A percentile compares a stretch with the other conserved stretches of the same genome.
Conservation (phyloP, 1,140 invertebrate species). For the Heliothis subflexa region DNA sequence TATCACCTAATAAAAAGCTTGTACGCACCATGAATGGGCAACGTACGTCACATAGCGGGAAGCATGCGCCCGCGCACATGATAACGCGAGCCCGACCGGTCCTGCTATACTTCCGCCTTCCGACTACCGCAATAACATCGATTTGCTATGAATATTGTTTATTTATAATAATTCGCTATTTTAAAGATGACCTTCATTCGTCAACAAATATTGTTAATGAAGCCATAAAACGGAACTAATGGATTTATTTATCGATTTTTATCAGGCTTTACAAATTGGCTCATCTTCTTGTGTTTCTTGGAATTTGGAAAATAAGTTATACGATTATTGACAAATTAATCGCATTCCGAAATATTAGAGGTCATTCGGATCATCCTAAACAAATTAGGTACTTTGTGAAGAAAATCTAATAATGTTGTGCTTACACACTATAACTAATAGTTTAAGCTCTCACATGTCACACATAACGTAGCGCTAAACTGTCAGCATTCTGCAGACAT, state of each 20-base stretch:
- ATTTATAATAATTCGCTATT: slow-evolving; percentile 3
- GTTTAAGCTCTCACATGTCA: slow-evolving; percentile 19
- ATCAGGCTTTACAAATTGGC: no score
- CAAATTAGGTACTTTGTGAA: no score
- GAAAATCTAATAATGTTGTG: neutral
- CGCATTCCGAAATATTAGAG: no score
- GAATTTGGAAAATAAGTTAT: no score
- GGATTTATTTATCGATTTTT: no score
- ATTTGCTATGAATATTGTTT: slow-evolving; percentile 22
- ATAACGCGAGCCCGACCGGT: slow-evolving; percentile 61
- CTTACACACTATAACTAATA: slow-evolving; percentile 8
- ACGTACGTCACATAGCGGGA: slow-evolving; percentile 44
- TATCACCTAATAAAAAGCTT: slow-evolving; percentile 37
- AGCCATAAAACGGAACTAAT: neutral
- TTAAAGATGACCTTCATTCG: neutral
- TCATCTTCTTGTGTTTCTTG: no score
- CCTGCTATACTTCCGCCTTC: slow-evolving; percentile 69
- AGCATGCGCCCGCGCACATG: slow-evolving; percentile 34
- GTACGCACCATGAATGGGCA: slow-evolving; percentile 44
- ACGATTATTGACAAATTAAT: no score
- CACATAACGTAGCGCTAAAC: slow-evolving; percentile 6
- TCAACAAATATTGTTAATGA: neutral
- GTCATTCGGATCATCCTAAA: no score
- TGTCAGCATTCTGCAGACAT: slow-evolving; percentile 15
- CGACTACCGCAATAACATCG: slow-evolving; percentile 47